Evolutionary conservation across 30 jellyfish, hydroid and myxozoan species (phyloP).

Genomic region (Catostylus mosaicus): DNA sequence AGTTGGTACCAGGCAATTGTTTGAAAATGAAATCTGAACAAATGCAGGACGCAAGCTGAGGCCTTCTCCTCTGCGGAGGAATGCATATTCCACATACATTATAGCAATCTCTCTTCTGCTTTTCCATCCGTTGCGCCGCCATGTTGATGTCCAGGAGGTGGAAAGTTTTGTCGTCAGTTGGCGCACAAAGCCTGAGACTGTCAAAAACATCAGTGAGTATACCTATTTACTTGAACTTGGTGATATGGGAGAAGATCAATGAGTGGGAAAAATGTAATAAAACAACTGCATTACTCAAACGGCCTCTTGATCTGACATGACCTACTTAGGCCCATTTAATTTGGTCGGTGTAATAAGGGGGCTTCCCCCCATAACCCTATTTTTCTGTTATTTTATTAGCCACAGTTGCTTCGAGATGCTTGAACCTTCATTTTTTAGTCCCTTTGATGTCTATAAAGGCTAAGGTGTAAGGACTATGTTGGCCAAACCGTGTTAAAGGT

Average conservation of each 20-base stretch:
- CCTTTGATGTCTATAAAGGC: too few relatives aligned
- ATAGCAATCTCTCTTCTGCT: background rate
- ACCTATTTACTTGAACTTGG: background rate
- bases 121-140: background rate
- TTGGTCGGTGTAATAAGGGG: too few relatives aligned
- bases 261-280: too few relatives aligned
- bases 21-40: too few relatives aligned
- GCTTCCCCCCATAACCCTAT: too few relatives aligned
- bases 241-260: background rate
- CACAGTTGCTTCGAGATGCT: too few relatives aligned
- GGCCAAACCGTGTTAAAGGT: too few relatives aligned
- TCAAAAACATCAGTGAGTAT: conserved; percentile 5
- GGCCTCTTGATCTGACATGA: background rate
- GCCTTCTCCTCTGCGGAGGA: conserved; percentile 15
- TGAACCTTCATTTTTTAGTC: too few relatives aligned
- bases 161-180: conserved; percentile 18
- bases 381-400: too few relatives aligned
- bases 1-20: too few relatives aligned
- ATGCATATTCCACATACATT: background rate
- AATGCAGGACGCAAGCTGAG: too few relatives aligned
- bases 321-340: background rate
- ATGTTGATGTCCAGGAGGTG: conserved; percentile 29
- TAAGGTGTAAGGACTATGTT: too few relatives aligned
- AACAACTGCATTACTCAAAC: background rate
- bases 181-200: conserved; percentile 4